Percentiles rank a stretch among this genome's conserved stretches.
phyloP scores from a whole-genome alignment of 2,888 invertebrate species.

The Eristalinus sepulchralis region DNA sequence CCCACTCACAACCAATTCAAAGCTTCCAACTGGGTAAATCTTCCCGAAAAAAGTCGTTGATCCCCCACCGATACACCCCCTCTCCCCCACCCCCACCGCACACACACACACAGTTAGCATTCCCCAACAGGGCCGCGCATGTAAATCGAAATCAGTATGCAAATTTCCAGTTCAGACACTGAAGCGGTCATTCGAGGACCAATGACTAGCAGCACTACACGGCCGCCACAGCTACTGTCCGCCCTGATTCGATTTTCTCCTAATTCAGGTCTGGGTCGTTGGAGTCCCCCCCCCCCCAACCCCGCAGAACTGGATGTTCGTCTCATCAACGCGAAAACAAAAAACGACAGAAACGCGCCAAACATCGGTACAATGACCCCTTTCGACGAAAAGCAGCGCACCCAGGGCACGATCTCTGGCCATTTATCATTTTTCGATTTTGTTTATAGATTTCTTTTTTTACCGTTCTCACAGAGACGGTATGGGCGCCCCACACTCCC shows the following conservation, averaged over 20 bases:
- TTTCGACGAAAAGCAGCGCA: not conserved
- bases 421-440: constrained; percentile 46
- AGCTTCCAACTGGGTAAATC: not conserved
- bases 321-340: not conserved
- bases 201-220: constrained; percentile 23
- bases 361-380: constrained; percentile 48
- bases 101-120: not conserved
- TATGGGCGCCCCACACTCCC: not conserved
- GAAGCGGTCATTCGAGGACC: constrained; percentile 38
- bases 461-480: constrained; percentile 11
- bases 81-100: too few species aligned
- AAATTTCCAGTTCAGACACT: constrained; percentile 58
- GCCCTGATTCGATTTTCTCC: constrained; percentile 52
- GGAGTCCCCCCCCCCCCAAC: not conserved
- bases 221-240: not conserved
- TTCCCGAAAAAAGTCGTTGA: constrained; percentile 39
- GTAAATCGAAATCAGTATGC: constrained; percentile 57
- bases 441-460: constrained; percentile 37
- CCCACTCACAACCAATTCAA: constrained; percentile 3
- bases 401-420: constrained; percentile 16
- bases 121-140: constrained; percentile 31
- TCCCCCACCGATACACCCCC: not conserved
- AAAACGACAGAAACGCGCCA: not conserved
- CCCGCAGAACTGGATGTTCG: constrained; percentile 30
- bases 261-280: constrained; percentile 60